Base-by-base conservation (phyloP, 2,888 invertebrate species). In the Dermolepida albohirtum region DNA sequence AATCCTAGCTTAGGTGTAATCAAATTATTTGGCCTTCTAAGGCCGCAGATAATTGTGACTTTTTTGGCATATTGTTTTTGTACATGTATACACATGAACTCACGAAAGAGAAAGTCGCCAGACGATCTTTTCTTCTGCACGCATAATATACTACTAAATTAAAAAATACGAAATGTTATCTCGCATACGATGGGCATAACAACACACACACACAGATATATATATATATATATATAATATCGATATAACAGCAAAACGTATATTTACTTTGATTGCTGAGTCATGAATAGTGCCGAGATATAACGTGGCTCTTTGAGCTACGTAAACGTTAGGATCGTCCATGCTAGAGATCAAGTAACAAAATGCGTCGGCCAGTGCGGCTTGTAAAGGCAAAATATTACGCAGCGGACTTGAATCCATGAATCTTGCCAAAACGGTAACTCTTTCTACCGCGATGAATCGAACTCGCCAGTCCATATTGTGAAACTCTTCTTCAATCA, bases 401-500 rank as follows among this genome's bases (percentile, higher is more conserved):
- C 92, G 89, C 29, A 97, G 86, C 0, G 96, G 94, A 0, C 94
- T 93, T 0, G 93, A 90, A 81, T 97, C 96, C 90, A 98, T 93
- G 83, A 97, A 96, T 77, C 93, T 87, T 29, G 96, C 96, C 71
- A 99, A 90, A 66, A 97, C 90, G 40, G 96, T 95, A 40, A 97
- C 96, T 73, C 97, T 88, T 84, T 98, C 99, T 41, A 98, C 98
- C 34, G 98, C 97, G 52, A 93, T 91, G 85, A 98, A 98, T 74
- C 99, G 87, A 14, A 91, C 88, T 72, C 92, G 89, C 92, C 97
- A 96, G 82, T 97, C 95, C 7, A 88, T 87, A 79, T 90, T 92
- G 75, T 96, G 96, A 84, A 98, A 99, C 80, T 96, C 94, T 77
- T 95, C 93, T 79, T 98, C 94, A 64, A 99, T 90, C n/a, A 97